These are phyloP conservation scores for Halcyon senegalensis DNA, from an alignment of 2,113 vertebrate genomes.

Conservation along the genomic window DNA sequence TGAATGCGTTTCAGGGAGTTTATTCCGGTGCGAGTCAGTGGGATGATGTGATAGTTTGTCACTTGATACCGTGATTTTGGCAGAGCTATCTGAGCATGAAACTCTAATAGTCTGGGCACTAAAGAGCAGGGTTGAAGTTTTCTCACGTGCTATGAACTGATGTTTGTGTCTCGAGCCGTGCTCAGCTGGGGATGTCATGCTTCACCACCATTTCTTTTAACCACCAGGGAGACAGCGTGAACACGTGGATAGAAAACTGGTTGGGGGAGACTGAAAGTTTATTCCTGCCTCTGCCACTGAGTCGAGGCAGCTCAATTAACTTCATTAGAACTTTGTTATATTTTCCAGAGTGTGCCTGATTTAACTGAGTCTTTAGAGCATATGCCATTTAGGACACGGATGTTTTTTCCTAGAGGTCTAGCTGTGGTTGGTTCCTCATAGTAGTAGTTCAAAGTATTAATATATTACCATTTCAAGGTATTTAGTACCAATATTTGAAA, in stretches of 20 bases:
- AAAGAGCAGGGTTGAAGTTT: not conserved
- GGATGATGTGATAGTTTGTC: not conserved
- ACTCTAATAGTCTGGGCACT: not conserved
- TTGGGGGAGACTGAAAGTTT: not conserved
- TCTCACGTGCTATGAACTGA: not conserved
- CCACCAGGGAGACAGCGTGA: not conserved
- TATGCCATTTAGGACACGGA: not conserved
- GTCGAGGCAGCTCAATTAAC: not conserved
- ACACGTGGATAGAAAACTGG: not conserved
- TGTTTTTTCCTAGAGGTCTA: not conserved
- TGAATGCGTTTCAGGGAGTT: not conserved
- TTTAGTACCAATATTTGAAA: not conserved
- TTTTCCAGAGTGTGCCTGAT: not conserved
- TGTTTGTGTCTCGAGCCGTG: not conserved
- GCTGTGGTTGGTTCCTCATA: not conserved
- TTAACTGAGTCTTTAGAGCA: not conserved
- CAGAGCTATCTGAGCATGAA: not conserved
- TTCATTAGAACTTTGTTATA: not conserved
- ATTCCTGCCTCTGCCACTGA: not conserved
- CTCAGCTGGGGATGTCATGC: not conserved
- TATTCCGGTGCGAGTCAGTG: not conserved
- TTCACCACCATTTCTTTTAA: not conserved
- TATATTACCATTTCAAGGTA: not conserved
- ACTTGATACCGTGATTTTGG: not conserved
- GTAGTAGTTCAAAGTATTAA: not conserved